These are phyloP conservation scores for Nannoperca obscura DNA, from an alignment of 2,797 vertebrate genomes.

Conservation along the genomic window DNA sequence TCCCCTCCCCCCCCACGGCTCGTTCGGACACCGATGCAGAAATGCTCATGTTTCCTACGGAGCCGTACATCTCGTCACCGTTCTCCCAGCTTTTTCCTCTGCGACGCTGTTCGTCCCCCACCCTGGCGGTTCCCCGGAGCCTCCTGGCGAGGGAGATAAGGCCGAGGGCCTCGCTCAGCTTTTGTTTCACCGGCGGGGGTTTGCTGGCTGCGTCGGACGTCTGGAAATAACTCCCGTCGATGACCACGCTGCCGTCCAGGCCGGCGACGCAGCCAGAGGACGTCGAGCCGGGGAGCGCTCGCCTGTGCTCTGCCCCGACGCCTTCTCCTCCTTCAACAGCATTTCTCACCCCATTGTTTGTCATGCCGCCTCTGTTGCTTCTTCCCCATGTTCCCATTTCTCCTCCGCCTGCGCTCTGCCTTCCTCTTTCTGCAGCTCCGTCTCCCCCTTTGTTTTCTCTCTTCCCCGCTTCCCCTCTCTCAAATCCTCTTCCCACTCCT, in stretches of 20 bases:
- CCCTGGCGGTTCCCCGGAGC: constrained; percentile 73
- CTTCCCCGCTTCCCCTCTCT: constrained; percentile 29
- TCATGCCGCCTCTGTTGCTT: constrained; percentile 21
- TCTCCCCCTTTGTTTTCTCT: constrained; percentile 40
- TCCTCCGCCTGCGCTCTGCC: constrained; percentile 17
- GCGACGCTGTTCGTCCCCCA: constrained; percentile 64
- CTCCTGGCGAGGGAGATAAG: constrained; percentile 81
- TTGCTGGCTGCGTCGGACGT: constrained; percentile 57
- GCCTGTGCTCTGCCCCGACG: constrained; percentile 53
- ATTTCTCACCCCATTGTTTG: constrained; percentile 57
- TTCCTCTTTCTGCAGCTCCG: constrained; percentile 35
- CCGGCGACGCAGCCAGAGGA: constrained; percentile 65
- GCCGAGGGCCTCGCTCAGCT: constrained; percentile 78
- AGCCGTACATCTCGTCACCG: constrained; percentile 45
- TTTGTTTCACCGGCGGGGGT: constrained; percentile 79
- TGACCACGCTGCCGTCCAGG: constrained; percentile 80
- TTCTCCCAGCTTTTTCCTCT: constrained; percentile 37
- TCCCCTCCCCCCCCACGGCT: constrained; percentile 56
- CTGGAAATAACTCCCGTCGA: constrained; percentile 89
- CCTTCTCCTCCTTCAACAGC: constrained; percentile 33
- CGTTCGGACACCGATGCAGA: constrained; percentile 66
- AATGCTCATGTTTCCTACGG: constrained; percentile 72
- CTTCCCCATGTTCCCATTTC: constrained; percentile 40
- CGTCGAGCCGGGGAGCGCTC: constrained; percentile 77
- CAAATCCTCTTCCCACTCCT: neutral